Conservation (phyloP, 2,113 vertebrate genomes). For the Dipodomys spectabilis region DNA sequence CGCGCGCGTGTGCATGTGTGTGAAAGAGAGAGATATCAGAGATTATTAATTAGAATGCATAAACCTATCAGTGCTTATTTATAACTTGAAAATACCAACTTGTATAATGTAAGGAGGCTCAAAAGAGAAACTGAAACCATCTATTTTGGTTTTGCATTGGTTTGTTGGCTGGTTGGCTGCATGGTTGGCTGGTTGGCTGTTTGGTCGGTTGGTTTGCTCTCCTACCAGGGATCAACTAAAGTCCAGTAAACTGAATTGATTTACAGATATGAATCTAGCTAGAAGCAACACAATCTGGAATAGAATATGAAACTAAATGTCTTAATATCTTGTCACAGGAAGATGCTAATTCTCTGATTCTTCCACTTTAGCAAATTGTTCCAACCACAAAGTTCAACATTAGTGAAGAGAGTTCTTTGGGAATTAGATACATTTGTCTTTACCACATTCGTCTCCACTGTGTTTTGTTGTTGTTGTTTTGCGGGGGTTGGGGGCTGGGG, state of each 20-base stretch:
- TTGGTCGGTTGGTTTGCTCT: background rate
- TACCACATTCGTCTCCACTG: background rate
- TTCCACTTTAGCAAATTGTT: background rate
- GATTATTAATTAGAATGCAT: background rate
- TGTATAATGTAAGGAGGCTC: background rate
- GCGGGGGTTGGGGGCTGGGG: too few species aligned
- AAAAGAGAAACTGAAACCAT: background rate
- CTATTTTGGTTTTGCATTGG: background rate
- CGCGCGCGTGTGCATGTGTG: background rate
- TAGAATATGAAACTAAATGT: background rate
- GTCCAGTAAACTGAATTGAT: background rate
- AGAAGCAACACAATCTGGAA: background rate
- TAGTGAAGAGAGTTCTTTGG: background rate
- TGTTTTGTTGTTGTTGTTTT: background rate
- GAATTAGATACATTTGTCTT: background rate
- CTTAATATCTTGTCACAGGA: background rate
- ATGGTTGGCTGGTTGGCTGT: too few species aligned
- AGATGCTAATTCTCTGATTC: background rate
- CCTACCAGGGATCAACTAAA: background rate
- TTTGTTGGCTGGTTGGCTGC: too few species aligned
- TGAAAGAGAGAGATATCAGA: background rate
- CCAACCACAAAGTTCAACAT: background rate
- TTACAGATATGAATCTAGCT: background rate
- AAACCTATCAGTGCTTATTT: background rate
- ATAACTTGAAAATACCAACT: background rate